phyloP scores from a whole-genome alignment of 1,140 invertebrate species.

The Sminthurinus signatus region DNA sequence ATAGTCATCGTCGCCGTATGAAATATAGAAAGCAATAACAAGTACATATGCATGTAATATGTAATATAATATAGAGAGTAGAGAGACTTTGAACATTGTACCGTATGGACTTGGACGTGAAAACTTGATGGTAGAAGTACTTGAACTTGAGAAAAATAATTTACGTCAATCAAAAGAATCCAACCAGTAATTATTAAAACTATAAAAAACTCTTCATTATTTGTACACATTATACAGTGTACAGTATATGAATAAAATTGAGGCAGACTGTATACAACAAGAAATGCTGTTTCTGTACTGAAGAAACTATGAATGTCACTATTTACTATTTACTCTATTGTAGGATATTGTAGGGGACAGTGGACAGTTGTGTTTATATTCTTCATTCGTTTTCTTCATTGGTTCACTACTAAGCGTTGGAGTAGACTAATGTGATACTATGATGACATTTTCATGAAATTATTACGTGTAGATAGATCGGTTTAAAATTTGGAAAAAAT shows the following conservation, averaged over 20 bases:
- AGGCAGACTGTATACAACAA: not conserved
- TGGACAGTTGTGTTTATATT: not conserved
- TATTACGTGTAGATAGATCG: no score
- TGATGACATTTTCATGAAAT: no score
- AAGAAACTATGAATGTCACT: not conserved
- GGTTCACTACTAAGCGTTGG: no score
- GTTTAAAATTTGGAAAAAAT: no score
- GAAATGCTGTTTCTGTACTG: not conserved
- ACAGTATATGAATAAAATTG: not conserved
- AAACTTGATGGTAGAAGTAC: conserved; percentile 12
- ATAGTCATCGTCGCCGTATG: no score
- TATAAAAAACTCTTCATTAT: not conserved
- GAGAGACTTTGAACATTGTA: no score
- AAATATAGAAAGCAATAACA: no score
- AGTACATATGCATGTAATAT: no score
- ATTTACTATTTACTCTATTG: not conserved
- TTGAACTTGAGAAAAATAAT: conserved; percentile 22
- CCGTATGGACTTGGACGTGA: no score
- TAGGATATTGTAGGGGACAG: not conserved
- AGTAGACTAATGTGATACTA: no score
- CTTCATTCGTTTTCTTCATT: no score
- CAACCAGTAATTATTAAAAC: conserved; percentile 5
- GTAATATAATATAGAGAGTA: no score
- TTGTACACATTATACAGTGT: not conserved
- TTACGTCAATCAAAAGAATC: conserved; percentile 17